These are phyloP conservation scores for Neogobius melanostomus DNA, from an alignment of 2,113 vertebrate genomes.

Conservation along the genomic window DNA sequence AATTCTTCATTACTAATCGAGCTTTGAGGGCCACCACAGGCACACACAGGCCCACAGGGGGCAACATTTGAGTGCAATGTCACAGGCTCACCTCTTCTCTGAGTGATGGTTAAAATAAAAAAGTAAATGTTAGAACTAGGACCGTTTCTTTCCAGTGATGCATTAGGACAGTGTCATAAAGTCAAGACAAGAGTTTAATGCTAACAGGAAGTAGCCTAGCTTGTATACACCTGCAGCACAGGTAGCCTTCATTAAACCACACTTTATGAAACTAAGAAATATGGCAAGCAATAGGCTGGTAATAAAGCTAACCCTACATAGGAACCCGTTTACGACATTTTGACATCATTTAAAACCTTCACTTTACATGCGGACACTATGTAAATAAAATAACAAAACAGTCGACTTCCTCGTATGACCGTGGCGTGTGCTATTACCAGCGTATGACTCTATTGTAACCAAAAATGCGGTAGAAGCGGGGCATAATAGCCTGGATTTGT, in stretches of 20 bases:
- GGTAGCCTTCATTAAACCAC: slow-evolving; percentile 27
- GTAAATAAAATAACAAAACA: slow-evolving; percentile 29
- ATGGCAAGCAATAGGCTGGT: background rate
- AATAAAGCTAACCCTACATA: background rate
- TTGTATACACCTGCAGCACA: slow-evolving; percentile 52
- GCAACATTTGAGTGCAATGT: slow-evolving; percentile 19
- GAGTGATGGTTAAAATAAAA: background rate
- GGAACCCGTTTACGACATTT: background rate
- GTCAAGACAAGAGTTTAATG: background rate
- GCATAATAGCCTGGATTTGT: background rate
- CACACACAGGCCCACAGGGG: slow-evolving; percentile 9
- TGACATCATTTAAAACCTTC: background rate
- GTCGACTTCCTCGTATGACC: slow-evolving; percentile 33
- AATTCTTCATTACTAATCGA: slow-evolving; percentile 11
- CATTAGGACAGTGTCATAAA: no score
- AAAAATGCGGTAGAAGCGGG: background rate
- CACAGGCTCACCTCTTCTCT: background rate
- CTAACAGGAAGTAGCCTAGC: slow-evolving; percentile 54
- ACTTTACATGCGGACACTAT: background rate
- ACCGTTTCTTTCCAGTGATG: no score
- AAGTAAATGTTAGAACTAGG: background rate
- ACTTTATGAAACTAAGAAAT: background rate
- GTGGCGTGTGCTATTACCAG: background rate
- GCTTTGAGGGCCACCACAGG: slow-evolving; percentile 1
- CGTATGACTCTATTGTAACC: background rate